phyloP scores from a whole-genome alignment of 2,113 vertebrate genomes.

The Vanacampus margaritifer region DNA sequence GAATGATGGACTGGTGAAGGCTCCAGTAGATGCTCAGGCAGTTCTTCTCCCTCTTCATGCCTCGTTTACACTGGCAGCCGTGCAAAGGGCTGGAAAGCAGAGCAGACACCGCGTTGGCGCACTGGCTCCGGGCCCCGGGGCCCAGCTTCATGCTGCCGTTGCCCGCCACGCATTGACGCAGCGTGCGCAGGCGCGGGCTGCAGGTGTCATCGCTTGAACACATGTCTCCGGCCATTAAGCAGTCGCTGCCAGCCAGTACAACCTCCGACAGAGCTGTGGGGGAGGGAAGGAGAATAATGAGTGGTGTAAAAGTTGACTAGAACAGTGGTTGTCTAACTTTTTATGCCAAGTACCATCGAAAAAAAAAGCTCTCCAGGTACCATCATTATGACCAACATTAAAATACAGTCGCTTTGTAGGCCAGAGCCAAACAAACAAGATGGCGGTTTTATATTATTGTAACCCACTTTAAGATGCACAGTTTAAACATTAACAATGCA shows the following conservation, averaged over 20 bases:
- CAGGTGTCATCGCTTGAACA: slow-evolving; percentile 85
- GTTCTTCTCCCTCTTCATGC: slow-evolving; percentile 93
- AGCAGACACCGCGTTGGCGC: slow-evolving; percentile 82
- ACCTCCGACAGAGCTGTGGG: slow-evolving; percentile 66
- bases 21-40: slow-evolving; percentile 94
- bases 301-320: neutral
- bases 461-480: too few relatives aligned
- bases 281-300: slow-evolving; percentile 8
- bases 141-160: slow-evolving; percentile 86
- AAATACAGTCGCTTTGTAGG: neutral
- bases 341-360: neutral
- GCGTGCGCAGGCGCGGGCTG: slow-evolving; percentile 84
- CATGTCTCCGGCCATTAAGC: slow-evolving; percentile 82
- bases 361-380: neutral
- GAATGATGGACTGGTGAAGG: slow-evolving; percentile 85
- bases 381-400: neutral
- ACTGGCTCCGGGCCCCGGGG: slow-evolving; percentile 83
- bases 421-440: too few relatives aligned
- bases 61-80: slow-evolving; percentile 87
- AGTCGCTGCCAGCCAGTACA: slow-evolving; percentile 76
- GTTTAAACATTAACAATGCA: too few relatives aligned
- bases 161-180: slow-evolving; percentile 88
- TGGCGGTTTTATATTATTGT: too few relatives aligned
- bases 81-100: slow-evolving; percentile 85
- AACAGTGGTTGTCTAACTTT: neutral